A percentile compares a stretch with the other conserved stretches of the same genome.
These are phyloP conservation scores for Phortica variegata DNA, from an alignment of 1,140 invertebrate genomes.

Conservation along the genomic window DNA sequence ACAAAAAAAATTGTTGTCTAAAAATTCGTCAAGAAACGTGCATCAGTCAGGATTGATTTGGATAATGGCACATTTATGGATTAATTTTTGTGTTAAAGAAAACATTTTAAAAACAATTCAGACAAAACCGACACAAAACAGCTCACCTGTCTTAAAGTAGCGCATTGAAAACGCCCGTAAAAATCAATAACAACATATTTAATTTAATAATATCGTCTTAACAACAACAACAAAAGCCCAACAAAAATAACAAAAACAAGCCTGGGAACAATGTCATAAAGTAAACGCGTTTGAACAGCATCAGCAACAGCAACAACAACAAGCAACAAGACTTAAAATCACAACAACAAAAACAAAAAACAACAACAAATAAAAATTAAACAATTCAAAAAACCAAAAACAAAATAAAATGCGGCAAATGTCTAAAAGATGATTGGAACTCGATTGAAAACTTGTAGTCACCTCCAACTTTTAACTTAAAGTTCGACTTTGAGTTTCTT, in stretches of 20 bases:
- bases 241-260: slow-evolving; percentile 18
- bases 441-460: slow-evolving; percentile 19
- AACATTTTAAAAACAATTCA: slow-evolving; percentile 41
- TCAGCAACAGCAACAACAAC: not conserved
- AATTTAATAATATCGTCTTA: slow-evolving; percentile 55
- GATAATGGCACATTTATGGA: too few species aligned
- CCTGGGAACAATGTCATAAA: slow-evolving; percentile 46
- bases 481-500: slow-evolving; percentile 2
- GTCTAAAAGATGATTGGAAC: slow-evolving; percentile 14
- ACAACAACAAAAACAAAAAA: slow-evolving; percentile 1
- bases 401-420: slow-evolving; percentile 11
- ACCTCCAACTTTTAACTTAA: not conserved
- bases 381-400: slow-evolving; percentile 14
- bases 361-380: slow-evolving; percentile 14
- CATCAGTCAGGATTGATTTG: too few species aligned
- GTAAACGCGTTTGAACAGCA: slow-evolving; percentile 28
- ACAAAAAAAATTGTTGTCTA: slow-evolving; percentile 21
- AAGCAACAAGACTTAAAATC: too few species aligned
- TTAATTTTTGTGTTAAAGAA: slow-evolving; percentile 6
- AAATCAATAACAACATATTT: slow-evolving; percentile 46
- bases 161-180: slow-evolving; percentile 30
- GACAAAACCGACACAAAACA: slow-evolving; percentile 7
- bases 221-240: slow-evolving; percentile 28
- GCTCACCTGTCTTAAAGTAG: slow-evolving; percentile 15
- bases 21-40: too few species aligned